Evolutionary conservation across 2,797 vertebrate genomes (phyloP), one percentile per base, ranked within the genome.

Genomic region (Parotocinclus haroldoi): DNA sequence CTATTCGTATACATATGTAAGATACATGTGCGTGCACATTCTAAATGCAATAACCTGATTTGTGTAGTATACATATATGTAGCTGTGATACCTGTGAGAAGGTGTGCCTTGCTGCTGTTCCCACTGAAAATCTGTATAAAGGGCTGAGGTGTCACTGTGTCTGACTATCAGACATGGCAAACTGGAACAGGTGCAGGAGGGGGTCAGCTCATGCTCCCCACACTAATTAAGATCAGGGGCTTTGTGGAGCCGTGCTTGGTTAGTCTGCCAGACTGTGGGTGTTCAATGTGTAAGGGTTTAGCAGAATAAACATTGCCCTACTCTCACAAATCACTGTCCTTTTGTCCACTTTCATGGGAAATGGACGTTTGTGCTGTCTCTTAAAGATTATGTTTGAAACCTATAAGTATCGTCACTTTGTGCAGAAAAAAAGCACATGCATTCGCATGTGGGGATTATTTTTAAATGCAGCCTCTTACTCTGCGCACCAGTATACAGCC

Each of bases 41-140:
- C 39, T 63, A 63, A 66, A 62, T 63, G 61, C 49, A 52, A 56
- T 81, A 71, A 71, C 44, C 39, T 42, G 40, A 55, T 66, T 55
- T 55, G 46, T 64, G 46, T 48, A 69, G 18, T 46, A 44, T 61
- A 76, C 64, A 74, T 70, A 74, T 48, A 52, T 63, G 67, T 51
- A 79, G 81, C 85, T 80, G 79, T 89, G 87, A 89, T 89, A 90
- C 89, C 88, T 90, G 90, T 91, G 90, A 89, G 89, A 91, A 90
- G 82, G 80, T 81, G 76, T 75, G 76, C 76, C 69, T 56, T 10
- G 63, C 48, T 81, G 59, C 72, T 73, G 81, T 89, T 90, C 89
- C 89, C 88, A 81, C 76, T 76, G 56, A 48, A 63, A 27, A n/a
- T 39, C 64, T 69, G 75, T 76, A 76, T 82, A 80, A 75, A 61